phyloP scores from a whole-genome alignment of 2,797 vertebrate species.

The Moxostoma hubbsi region DNA sequence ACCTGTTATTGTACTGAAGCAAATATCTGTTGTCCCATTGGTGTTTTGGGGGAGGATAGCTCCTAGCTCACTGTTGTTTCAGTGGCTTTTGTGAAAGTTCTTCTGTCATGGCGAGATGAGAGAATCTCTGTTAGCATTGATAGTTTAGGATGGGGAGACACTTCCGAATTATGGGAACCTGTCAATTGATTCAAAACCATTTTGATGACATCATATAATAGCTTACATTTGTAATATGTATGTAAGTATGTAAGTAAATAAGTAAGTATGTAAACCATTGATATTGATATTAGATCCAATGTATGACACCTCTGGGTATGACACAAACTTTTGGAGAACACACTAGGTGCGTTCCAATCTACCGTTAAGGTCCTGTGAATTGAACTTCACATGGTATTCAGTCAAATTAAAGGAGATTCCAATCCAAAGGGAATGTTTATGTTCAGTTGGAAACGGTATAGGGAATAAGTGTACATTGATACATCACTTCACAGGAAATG shows the following conservation, averaged over 20 bases:
- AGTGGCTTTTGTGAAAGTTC: slow-evolving; percentile 51
- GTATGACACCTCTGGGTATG: neutral
- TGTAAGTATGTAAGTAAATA: no score
- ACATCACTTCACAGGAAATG: no score
- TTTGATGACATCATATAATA: slow-evolving; percentile 11
- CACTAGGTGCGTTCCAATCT: no score
- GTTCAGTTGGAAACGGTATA: no score
- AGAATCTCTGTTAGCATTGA: slow-evolving; percentile 66
- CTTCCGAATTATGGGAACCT: slow-evolving; percentile 65
- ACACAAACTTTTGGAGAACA: neutral
- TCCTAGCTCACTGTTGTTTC: slow-evolving; percentile 69
- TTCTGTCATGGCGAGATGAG: slow-evolving; percentile 69
- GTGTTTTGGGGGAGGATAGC: slow-evolving; percentile 72
- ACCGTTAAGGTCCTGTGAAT: no score
- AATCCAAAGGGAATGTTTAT: no score
- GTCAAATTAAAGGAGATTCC: no score
- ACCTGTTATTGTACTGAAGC: slow-evolving; percentile 56
- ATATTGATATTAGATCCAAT: slow-evolving; percentile 34
- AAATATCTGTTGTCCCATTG: slow-evolving; percentile 70
- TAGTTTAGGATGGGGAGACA: slow-evolving; percentile 65
- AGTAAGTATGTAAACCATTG: slow-evolving; percentile 21
- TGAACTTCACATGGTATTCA: no score
- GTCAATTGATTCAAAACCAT: slow-evolving; percentile 20
- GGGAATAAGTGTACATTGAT: no score
- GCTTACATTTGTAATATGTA: slow-evolving; percentile 9